These are phyloP conservation scores for Eristalinus sepulchralis DNA, from an alignment of 2,888 invertebrate species.

Conservation along the genomic window DNA sequence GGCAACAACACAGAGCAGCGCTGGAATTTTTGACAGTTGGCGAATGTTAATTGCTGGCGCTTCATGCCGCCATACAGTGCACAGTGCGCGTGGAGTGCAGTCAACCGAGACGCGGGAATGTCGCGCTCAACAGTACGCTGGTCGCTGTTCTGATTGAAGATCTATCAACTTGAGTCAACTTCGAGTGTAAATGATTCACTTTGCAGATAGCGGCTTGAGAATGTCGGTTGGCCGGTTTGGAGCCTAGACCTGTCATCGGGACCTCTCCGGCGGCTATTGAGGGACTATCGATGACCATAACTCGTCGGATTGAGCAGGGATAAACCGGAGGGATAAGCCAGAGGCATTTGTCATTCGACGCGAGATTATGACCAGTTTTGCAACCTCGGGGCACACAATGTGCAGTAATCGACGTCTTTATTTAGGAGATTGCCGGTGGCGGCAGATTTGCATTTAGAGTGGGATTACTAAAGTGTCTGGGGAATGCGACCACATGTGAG, in stretches of 20 bases:
- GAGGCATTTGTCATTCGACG: background rate
- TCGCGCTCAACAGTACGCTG: slow-evolving; percentile 8
- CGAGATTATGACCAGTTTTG: background rate
- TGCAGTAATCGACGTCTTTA: background rate
- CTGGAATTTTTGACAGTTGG: slow-evolving; percentile 70
- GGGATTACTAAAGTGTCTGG: background rate
- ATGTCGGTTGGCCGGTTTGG: background rate
- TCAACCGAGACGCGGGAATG: slow-evolving; percentile 25
- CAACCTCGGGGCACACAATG: background rate
- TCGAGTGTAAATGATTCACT: slow-evolving; percentile 22
- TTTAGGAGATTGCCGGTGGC: background rate
- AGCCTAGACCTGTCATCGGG: background rate
- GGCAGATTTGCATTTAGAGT: background rate
- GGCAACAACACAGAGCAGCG: slow-evolving; percentile 38
- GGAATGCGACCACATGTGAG: background rate
- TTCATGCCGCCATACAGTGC: slow-evolving; percentile 18
- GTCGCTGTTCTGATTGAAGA: slow-evolving; percentile 42
- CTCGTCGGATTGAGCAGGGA: background rate
- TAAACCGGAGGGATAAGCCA: background rate
- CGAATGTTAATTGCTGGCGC: slow-evolving; percentile 71
- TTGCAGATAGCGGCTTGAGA: background rate
- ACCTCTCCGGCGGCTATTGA: background rate
- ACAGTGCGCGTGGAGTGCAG: slow-evolving; percentile 25
- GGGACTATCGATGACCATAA: background rate
- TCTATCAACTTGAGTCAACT: slow-evolving; percentile 64